Conservation (phyloP, 2,888 invertebrate genomes). For the Thalpophila matura region DNA sequence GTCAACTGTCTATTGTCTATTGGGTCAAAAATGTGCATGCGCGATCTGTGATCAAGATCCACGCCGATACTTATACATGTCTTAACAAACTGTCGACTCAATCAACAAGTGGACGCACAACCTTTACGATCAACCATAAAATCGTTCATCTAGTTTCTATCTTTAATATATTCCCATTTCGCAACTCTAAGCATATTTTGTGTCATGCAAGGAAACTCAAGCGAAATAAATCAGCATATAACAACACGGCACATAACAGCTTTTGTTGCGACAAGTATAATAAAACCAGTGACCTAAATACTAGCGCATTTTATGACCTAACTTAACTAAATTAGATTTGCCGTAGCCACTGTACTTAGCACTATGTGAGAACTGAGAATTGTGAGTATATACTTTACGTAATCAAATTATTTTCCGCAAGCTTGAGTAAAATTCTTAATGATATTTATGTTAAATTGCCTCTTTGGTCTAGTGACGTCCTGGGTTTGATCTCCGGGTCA, state of each 20-base stretch:
- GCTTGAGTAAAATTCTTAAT: too few species aligned
- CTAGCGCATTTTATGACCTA: constrained; percentile 75
- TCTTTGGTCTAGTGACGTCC: too few species aligned
- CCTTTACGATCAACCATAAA: constrained; percentile 6
- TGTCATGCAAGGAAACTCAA: constrained; percentile 46
- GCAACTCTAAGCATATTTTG: constrained; percentile 19
- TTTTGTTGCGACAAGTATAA: constrained; percentile 65
- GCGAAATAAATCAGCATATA: constrained; percentile 48
- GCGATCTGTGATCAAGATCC: too few species aligned
- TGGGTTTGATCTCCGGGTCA: too few species aligned
- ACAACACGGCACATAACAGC: constrained; percentile 37
- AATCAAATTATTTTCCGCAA: background rate
- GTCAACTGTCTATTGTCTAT: too few species aligned
- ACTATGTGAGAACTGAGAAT: constrained; percentile 28
- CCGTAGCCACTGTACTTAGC: constrained; percentile 33
- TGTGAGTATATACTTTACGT: background rate
- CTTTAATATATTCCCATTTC: constrained; percentile 37
- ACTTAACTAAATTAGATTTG: constrained; percentile 64
- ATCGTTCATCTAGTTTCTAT: constrained; percentile 6
- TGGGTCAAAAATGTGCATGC: too few species aligned
- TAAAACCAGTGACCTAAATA: constrained; percentile 79
- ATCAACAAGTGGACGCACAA: too few species aligned
- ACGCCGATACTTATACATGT: too few species aligned
- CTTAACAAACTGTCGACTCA: too few species aligned
- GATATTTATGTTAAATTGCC: too few species aligned